Base-by-base conservation (phyloP, 2,797 vertebrate genomes). In the Okamejei kenojei region DNA sequence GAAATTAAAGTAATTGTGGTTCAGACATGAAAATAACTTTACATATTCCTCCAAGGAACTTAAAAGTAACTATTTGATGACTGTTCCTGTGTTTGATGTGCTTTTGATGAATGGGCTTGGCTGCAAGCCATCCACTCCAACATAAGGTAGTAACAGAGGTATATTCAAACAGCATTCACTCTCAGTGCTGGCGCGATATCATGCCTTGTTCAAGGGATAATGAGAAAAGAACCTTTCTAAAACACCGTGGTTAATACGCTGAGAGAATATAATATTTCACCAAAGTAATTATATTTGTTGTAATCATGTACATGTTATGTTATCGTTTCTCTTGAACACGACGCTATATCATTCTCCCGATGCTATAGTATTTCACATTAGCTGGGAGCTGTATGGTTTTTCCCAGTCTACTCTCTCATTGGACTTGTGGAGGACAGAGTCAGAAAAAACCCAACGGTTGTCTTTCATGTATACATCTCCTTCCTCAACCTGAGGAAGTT, bases 221-320 rank as follows among this genome's bases (percentile, higher is more conserved):
- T 88, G 84, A 88, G 84, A 68, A 68, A 84, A 68, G 84, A 61
- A 9, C n/a, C 63, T 68, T 88, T 88, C 68, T 88, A 68, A 88
- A 65, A 88, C 61, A n/a, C 29, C 11, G n/a, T 35, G n/a, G 84
- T 65, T 68, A 88, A 88, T 88, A 88, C n/a, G 2, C 61, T 88
- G 63, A 35, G 61, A 88, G 84, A 88, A 65, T 88, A 88, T 88
- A 35, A 68, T 68, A 68, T 88, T 88, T 88, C 84, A 88, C 65
- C 63, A 68, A 68, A 68, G 84, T 35, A 88, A 88, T 88, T 88
- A 35, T 68, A 68, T 68, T 88, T 88, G n/a, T 32, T 68, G n/a
- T 68, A 88, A 88, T 88, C 84, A 32, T 61, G 58, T 13, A 17
- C 84, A 32, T 65, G 61, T 88, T 63, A 63, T 86, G 54, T 86